Evolutionary conservation across 1,140 invertebrate genomes (phyloP).

Genomic region (Vollenhovia emeryi): DNA sequence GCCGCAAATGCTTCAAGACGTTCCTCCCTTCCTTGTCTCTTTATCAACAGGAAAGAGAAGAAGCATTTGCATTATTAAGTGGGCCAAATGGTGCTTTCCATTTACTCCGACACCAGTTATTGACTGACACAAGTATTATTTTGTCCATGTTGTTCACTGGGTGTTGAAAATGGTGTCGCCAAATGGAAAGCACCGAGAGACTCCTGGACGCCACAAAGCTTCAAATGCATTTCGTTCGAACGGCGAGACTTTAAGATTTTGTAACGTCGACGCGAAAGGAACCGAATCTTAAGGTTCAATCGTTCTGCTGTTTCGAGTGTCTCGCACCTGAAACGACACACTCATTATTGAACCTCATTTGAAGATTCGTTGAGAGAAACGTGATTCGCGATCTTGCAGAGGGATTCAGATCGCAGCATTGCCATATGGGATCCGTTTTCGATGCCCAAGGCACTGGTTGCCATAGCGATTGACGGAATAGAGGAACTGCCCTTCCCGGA

Average conservation of each 20-base stretch:
- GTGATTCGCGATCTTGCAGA: slow-evolving; percentile 83
- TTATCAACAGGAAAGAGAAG: no score
- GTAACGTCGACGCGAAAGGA: neutral
- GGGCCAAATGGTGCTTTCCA: no score
- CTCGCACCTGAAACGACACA: neutral
- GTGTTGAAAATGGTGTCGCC: no score
- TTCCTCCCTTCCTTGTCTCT: no score
- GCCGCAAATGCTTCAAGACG: no score
- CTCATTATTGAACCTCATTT: slow-evolving; percentile 34
- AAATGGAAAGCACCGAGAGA: no score
- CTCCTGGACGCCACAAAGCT: neutral
- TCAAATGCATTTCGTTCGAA: slow-evolving; percentile 23
- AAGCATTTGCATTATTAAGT: no score
- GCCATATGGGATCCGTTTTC: slow-evolving; percentile 90
- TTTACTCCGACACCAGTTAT: no score
- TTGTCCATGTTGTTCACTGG: no score
- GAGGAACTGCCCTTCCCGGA: slow-evolving; percentile 82
- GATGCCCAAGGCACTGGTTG: slow-evolving; percentile 91
- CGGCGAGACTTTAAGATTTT: neutral
- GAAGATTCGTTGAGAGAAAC: neutral
- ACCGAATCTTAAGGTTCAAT: neutral
- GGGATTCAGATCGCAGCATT: slow-evolving; percentile 90
- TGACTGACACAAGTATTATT: no score
- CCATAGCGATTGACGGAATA: slow-evolving; percentile 90
- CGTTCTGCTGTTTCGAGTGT: neutral